Conservation (phyloP, 1,140 invertebrate genomes). For the Sminthurides bifidus region DNA sequence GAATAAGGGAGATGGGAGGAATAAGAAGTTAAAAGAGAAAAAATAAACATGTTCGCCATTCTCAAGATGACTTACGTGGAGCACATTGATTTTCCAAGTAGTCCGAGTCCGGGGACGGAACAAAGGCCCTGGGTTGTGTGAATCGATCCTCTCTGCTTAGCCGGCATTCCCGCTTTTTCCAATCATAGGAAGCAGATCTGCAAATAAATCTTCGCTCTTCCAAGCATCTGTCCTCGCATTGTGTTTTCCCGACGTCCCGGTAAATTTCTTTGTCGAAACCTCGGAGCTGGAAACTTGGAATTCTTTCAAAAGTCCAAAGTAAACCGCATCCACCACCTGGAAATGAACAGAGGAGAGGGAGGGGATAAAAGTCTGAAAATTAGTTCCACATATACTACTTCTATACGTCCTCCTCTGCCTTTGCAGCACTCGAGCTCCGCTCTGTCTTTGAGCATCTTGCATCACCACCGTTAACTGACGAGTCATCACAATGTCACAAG, state of each 20-base stretch:
- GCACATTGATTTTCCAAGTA: slow-evolving; percentile 46
- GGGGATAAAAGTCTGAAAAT: too few species aligned
- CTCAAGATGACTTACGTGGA: slow-evolving; percentile 34
- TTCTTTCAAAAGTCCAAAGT: slow-evolving; percentile 41
- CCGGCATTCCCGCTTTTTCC: slow-evolving; percentile 37
- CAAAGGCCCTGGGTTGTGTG: slow-evolving; percentile 35
- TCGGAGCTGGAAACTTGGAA: slow-evolving; percentile 38
- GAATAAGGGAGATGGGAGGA: too few species aligned
- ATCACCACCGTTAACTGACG: too few species aligned
- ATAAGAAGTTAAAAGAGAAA: too few species aligned
- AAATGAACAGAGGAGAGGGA: too few species aligned
- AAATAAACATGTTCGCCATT: too few species aligned
- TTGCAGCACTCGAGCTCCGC: too few species aligned
- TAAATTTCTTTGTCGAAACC: slow-evolving; percentile 34
- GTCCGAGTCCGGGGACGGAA: slow-evolving; percentile 36
- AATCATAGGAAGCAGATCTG: slow-evolving; percentile 41
- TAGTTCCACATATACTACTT: too few species aligned
- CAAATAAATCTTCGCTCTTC: slow-evolving; percentile 40
- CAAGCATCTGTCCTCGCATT: slow-evolving; percentile 40
- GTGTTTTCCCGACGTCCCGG: slow-evolving; percentile 35
- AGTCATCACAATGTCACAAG: too few species aligned
- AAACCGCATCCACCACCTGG: slow-evolving; percentile 35
- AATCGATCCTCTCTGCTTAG: slow-evolving; percentile 39
- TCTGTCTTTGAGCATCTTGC: too few species aligned
- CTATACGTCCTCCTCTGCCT: too few species aligned